Percentiles rank a stretch among this genome's conserved stretches.
Conservation (phyloP, 2,113 vertebrate genomes). For the Helogale parvula region DNA sequence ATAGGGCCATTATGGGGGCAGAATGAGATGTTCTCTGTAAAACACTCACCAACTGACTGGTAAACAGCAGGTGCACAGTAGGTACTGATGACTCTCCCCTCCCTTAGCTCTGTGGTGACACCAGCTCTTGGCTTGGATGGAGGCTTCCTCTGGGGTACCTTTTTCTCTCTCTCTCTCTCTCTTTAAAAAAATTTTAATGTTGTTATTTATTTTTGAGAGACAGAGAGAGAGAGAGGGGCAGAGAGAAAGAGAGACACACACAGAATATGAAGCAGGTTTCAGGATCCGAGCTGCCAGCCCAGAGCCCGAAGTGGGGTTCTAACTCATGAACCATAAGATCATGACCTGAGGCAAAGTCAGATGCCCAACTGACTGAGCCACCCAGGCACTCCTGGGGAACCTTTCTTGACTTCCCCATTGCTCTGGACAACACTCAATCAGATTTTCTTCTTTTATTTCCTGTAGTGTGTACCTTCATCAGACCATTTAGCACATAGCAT, state of each 20-base stretch:
- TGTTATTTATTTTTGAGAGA: too few relatives aligned
- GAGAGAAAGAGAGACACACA: too few relatives aligned
- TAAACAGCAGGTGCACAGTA: too few relatives aligned
- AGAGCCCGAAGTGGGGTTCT: too few relatives aligned
- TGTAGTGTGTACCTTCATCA: not conserved
- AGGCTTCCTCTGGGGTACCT: not conserved
- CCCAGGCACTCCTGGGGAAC: not conserved
- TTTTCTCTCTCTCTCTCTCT: not conserved
- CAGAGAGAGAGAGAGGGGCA: too few relatives aligned
- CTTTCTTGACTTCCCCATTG: not conserved
- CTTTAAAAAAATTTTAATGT: too few relatives aligned
- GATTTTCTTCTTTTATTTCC: not conserved
- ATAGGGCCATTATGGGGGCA: accelerated
- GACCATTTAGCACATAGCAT: not conserved
- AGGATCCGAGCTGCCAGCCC: too few relatives aligned
- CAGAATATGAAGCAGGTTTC: too few relatives aligned
- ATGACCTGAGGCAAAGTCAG: too few relatives aligned
- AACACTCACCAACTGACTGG: not conserved
- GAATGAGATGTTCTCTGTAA: not conserved
- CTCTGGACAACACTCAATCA: not conserved
- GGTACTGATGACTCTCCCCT: not conserved
- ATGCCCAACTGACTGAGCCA: too few relatives aligned
- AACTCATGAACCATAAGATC: too few relatives aligned
- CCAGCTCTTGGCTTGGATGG: not conserved
- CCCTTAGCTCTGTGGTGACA: not conserved